Evolutionary conservation across 2,888 invertebrate species (phyloP), one percentile per base, ranked within the genome.

Genomic region (Malacosoma neustria): DNA sequence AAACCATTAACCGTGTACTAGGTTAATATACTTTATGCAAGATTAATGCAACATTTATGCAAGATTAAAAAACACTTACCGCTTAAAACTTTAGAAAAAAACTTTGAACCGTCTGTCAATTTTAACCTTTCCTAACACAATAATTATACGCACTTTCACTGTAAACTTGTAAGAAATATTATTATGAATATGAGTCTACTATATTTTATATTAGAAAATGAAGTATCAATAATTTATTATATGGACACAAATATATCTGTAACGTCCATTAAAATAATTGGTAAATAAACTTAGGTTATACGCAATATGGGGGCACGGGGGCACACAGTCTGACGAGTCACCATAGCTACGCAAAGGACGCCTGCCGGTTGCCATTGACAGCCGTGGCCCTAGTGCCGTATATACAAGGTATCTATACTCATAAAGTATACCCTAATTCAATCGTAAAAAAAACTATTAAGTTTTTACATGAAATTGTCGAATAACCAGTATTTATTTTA

Each of bases 341-440:
- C 58, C 68, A 79, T 80, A 69, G 60, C 53, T 49, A 77, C 80
- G 38, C 41, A 46, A 51, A 45, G 51, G 72, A 71, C 72, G 77
- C 71, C 50, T 49, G 37, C 36, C 39, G 48, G 69, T 72, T 65
- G 58, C 69, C 59, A 67, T 61, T 57, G 61, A 29, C 13, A 14
- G 42, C 41, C 39, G 35, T 43, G 33, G 33, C 45, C 48, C 40
- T 45, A 50, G 67, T 69, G 64, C 65, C 67, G 67, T 50, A 67
- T n/a, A n/a, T n/a, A n/a, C n/a, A n/a, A n/a, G n/a, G n/a, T n/a
- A n/a, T n/a, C n/a, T n/a, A n/a, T n/a, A n/a, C n/a, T n/a, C n/a
- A n/a, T n/a, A n/a, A n/a, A n/a, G n/a, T n/a, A n/a, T n/a, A n/a
- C n/a, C n/a, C n/a, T n/a, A n/a, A n/a, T n/a, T n/a, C n/a, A n/a